These are phyloP conservation scores for Acleris cristana DNA, from an alignment of 2,888 invertebrate species.

Conservation along the genomic window DNA sequence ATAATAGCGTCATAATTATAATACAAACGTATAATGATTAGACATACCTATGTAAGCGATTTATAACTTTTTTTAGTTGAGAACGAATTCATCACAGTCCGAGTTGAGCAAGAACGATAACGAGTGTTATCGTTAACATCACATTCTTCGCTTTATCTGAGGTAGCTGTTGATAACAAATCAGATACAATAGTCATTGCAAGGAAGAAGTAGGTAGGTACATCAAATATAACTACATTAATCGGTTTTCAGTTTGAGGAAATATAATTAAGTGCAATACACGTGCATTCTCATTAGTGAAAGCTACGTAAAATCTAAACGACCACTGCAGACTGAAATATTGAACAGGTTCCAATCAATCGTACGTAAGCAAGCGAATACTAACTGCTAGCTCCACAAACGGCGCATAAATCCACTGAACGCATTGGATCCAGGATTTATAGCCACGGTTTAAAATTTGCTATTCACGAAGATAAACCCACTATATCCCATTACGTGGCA, in stretches of 20 bases:
- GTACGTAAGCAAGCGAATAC: conserved; percentile 25
- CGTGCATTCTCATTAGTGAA: too few species aligned
- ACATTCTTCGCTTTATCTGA: conserved; percentile 42
- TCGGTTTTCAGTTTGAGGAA: neutral
- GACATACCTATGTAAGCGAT: neutral
- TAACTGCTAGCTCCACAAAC: conserved; percentile 44
- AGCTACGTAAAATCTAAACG: neutral
- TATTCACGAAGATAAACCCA: conserved; percentile 51
- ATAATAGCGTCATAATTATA: neutral
- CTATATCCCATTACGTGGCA: conserved; percentile 43
- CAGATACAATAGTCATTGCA: conserved; percentile 14
- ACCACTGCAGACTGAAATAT: conserved; percentile 8
- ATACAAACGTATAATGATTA: conserved; percentile 12
- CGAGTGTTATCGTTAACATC: conserved; percentile 51
- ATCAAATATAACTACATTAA: neutral
- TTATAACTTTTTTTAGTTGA: conserved; percentile 2
- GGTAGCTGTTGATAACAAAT: conserved; percentile 34
- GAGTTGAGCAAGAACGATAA: conserved; percentile 49
- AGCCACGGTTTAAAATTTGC: conserved; percentile 55
- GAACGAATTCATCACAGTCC: conserved; percentile 20
- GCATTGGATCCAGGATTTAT: conserved; percentile 64
- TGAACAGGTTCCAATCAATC: conserved; percentile 17
- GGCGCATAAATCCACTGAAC: conserved; percentile 63
- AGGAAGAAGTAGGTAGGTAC: neutral
- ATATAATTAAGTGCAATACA: too few species aligned